These are phyloP conservation scores for Malachius bipustulatus DNA, from an alignment of 2,888 invertebrate genomes.

Conservation along the genomic window DNA sequence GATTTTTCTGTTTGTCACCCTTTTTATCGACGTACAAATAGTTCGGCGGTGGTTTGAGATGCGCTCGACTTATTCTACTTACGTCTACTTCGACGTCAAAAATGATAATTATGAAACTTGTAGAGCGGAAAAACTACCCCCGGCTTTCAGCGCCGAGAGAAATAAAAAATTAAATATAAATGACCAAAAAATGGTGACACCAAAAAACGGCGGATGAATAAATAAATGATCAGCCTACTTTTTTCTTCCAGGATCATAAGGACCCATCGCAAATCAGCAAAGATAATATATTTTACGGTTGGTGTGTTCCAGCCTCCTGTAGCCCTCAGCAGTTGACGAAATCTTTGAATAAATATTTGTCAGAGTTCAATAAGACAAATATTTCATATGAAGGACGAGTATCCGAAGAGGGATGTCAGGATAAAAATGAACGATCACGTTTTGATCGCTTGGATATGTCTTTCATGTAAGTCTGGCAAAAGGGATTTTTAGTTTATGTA, in stretches of 20 bases:
- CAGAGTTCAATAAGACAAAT: conserved; percentile 22
- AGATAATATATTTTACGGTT: conserved; percentile 24
- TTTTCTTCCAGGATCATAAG: conserved; percentile 22
- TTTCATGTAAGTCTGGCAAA: conserved; percentile 21
- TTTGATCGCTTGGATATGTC: conserved; percentile 23
- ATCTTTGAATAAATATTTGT: conserved; percentile 21
- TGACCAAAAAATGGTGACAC: no score
- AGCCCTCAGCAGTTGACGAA: conserved; percentile 21
- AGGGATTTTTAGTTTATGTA: conserved; percentile 7
- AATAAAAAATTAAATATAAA: no score
- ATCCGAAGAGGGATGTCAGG: conserved; percentile 21
- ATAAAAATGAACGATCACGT: conserved; percentile 17
- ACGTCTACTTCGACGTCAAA: no score
- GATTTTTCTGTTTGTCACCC: no score
- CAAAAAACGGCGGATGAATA: no score
- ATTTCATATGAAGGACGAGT: conserved; percentile 21
- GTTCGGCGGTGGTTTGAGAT: no score
- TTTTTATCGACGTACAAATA: no score
- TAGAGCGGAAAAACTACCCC: no score
- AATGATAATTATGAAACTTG: no score
- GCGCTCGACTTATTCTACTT: no score
- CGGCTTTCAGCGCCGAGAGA: no score
- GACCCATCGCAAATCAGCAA: conserved; percentile 26
- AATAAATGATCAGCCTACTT: no score
- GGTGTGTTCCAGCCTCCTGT: conserved; percentile 29